Conservation (phyloP, 2,888 invertebrate genomes). For the Temnothorax unifasciatus region DNA sequence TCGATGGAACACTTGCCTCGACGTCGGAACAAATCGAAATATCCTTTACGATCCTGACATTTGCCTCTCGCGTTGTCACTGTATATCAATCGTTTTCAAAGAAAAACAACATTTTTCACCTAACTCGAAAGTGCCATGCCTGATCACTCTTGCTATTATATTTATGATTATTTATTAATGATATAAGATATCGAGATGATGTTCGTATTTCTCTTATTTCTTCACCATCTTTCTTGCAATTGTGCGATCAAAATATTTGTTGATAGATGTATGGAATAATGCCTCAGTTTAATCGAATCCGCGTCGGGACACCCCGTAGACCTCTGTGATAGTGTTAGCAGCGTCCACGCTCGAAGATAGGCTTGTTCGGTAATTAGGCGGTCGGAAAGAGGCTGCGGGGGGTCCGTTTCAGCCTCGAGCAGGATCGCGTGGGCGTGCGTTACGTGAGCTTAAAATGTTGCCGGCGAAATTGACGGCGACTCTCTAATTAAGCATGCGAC, state of each 20-base stretch:
- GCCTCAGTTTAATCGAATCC: constrained; percentile 10
- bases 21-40: constrained; percentile 19
- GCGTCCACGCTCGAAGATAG: constrained; percentile 72
- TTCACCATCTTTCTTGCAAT: background rate
- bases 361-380: constrained; percentile 83
- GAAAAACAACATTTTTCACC: background rate
- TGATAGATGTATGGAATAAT: background rate
- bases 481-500: constrained; percentile 79
- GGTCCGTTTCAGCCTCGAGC: constrained; percentile 73
- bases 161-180: background rate
- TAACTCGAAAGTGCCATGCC: background rate
- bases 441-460: constrained; percentile 77
- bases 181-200: background rate
- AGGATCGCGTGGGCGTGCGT: constrained; percentile 75
- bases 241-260: background rate
- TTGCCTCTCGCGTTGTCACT: background rate
- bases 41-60: background rate
- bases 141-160: background rate
- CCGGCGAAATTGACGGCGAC: constrained; percentile 79
- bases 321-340: constrained; percentile 56
- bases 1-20: background rate
- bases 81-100: background rate
- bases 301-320: constrained; percentile 74
- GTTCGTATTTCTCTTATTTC: background rate
- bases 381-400: constrained; percentile 78